These are phyloP conservation scores for Pelusios castaneus DNA, from an alignment of 2,113 vertebrate genomes.

Conservation along the genomic window DNA sequence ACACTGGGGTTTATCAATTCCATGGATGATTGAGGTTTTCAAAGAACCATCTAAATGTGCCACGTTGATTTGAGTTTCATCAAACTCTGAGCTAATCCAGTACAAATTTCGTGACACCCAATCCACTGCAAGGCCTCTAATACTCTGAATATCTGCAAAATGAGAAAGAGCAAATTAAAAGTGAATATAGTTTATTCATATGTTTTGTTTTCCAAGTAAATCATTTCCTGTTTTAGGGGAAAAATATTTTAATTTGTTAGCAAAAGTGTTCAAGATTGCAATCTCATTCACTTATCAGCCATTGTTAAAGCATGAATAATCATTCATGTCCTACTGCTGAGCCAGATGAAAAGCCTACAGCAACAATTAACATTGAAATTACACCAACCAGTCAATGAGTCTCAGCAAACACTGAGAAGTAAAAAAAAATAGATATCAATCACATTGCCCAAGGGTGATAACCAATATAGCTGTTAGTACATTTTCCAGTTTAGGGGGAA, in stretches of 20 bases:
- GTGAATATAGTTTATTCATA: constrained; percentile 32
- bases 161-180: constrained; percentile 52
- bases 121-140: constrained; percentile 93
- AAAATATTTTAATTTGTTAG: constrained; percentile 45
- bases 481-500: constrained; percentile 20
- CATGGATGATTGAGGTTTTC: constrained; percentile 97
- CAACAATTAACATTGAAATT: constrained; percentile 60
- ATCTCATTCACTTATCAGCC: constrained; percentile 47
- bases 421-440: constrained; percentile 5
- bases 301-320: constrained; percentile 46
- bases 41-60: constrained; percentile 96
- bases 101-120: constrained; percentile 98
- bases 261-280: constrained; percentile 33
- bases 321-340: constrained; percentile 41
- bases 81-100: constrained; percentile 98
- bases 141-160: constrained; percentile 92
- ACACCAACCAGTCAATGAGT: constrained; percentile 30
- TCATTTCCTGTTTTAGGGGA: constrained; percentile 19
- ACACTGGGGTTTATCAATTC: constrained; percentile 96
- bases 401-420: constrained; percentile 14
- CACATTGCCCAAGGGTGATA: constrained; percentile 4
- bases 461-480: background rate
- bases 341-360: constrained; percentile 41
- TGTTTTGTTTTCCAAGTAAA: background rate
- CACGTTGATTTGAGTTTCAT: constrained; percentile 98